Conservation (phyloP, 2,888 invertebrate genomes). For the Sinotaia quadrata region DNA sequence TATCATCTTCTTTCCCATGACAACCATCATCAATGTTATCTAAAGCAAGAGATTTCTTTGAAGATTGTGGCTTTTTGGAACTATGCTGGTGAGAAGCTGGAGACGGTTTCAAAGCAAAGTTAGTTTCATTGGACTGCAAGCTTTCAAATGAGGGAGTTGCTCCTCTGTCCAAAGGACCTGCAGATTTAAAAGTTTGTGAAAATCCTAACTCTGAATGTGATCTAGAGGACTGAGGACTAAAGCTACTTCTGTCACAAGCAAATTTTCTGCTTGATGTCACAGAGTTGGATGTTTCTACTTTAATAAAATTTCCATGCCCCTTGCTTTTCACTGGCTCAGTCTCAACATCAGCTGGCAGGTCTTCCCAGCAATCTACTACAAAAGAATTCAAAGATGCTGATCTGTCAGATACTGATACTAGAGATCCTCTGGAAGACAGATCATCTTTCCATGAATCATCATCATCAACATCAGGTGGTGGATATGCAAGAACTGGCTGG, state of each 20-base stretch:
- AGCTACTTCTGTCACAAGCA: too few species aligned
- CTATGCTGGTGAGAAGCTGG: too few species aligned
- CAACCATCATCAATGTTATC: slow-evolving; percentile 14
- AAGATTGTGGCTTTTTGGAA: not conserved
- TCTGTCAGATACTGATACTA: not conserved
- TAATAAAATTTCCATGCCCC: not conserved
- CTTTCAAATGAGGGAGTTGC: not conserved
- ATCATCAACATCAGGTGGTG: not conserved
- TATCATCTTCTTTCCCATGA: too few species aligned
- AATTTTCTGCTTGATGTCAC: too few species aligned
- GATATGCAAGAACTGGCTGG: slow-evolving; percentile 16
- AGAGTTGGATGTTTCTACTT: not conserved
- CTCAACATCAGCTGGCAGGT: slow-evolving; percentile 10
- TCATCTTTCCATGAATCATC: slow-evolving; percentile 3
- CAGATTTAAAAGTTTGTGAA: too few species aligned
- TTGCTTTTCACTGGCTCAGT: not conserved
- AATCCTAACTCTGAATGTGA: too few species aligned
- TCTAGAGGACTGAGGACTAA: too few species aligned
- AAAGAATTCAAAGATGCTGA: not conserved
- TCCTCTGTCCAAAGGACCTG: not conserved
- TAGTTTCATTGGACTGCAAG: not conserved
- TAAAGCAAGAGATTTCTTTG: not conserved
- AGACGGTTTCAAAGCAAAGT: not conserved
- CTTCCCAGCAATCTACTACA: slow-evolving; percentile 26
- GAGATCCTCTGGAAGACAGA: not conserved